These are phyloP conservation scores for Gadus chalcogrammus DNA, from an alignment of 2,113 vertebrate genomes.

Conservation along the genomic window DNA sequence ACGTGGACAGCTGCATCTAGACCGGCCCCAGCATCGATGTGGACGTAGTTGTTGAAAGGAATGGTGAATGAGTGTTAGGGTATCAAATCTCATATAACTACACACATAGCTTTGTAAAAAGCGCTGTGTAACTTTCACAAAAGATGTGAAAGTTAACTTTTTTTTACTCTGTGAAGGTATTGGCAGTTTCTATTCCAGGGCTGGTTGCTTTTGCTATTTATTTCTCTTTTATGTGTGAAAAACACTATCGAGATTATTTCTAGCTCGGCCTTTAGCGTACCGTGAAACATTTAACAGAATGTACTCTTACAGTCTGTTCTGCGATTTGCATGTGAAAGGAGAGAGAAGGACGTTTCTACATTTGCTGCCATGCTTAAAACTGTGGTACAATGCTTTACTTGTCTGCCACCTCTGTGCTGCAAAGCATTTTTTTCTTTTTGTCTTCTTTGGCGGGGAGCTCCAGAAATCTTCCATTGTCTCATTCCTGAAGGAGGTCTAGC, in stretches of 20 bases:
- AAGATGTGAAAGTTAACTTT: no score
- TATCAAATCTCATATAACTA: no score
- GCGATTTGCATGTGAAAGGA: not conserved
- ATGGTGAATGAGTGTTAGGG: no score
- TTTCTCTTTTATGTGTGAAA: not conserved
- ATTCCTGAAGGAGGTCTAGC: slow-evolving; percentile 45
- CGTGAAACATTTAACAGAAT: not conserved
- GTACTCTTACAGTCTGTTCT: not conserved
- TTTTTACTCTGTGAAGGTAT: no score
- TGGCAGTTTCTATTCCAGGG: not conserved
- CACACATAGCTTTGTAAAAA: no score
- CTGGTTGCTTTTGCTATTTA: no score
- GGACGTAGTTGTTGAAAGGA: no score
- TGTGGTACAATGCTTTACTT: slow-evolving; percentile 4
- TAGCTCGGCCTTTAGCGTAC: not conserved
- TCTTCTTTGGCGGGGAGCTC: slow-evolving; percentile 28
- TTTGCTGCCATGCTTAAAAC: not conserved
- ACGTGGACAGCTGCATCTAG: no score
- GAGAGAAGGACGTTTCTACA: not conserved
- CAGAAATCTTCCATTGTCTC: slow-evolving; percentile 68
- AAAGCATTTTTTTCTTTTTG: not conserved
- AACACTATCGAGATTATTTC: not conserved
- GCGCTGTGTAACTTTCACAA: no score
- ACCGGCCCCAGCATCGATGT: no score
- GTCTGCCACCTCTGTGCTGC: slow-evolving; percentile 5